phyloP scores from a whole-genome alignment of 2,888 invertebrate species.

The Latheticus oryzae region DNA sequence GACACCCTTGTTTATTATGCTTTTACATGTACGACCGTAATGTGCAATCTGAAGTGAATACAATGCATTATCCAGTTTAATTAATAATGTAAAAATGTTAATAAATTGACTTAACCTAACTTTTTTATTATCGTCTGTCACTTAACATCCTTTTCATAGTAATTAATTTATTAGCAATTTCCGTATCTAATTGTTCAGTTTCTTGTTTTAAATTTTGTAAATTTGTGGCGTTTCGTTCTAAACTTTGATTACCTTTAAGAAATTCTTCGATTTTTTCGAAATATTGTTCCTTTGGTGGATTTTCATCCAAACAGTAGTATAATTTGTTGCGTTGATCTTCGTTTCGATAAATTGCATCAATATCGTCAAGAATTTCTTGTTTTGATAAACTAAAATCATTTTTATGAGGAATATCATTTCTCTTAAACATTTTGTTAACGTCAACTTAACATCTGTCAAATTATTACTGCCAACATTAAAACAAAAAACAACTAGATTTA shows the following conservation, averaged over 20 bases:
- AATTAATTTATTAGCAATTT: slow-evolving; percentile 39
- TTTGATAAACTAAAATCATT: slow-evolving; percentile 45
- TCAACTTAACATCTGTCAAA: background rate
- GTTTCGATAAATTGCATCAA: slow-evolving; percentile 47
- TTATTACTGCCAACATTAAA: background rate
- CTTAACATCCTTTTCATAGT: too few species aligned
- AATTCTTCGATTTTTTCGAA: slow-evolving; percentile 56
- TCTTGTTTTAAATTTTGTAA: slow-evolving; percentile 44
- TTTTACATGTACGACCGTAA: slow-evolving; percentile 60
- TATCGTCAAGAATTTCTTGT: slow-evolving; percentile 53
- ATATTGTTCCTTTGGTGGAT: slow-evolving; percentile 52
- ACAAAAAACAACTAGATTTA: too few species aligned
- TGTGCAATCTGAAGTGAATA: slow-evolving; percentile 49
- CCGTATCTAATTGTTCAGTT: slow-evolving; percentile 44
- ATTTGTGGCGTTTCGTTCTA: slow-evolving; percentile 48
- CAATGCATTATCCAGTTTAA: slow-evolving; percentile 29
- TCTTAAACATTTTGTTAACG: slow-evolving; percentile 49
- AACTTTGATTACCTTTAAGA: slow-evolving; percentile 52
- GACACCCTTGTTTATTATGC: slow-evolving; percentile 60
- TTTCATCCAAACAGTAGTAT: slow-evolving; percentile 55
- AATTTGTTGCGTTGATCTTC: slow-evolving; percentile 54
- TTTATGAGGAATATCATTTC: slow-evolving; percentile 42
- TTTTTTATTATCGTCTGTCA: background rate
- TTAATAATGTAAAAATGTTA: background rate
- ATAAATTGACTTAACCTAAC: background rate